Evolutionary conservation across 2,888 invertebrate species (phyloP), one percentile per base, ranked within the genome.

Genomic region (Hemistola chrysoprasaria): DNA sequence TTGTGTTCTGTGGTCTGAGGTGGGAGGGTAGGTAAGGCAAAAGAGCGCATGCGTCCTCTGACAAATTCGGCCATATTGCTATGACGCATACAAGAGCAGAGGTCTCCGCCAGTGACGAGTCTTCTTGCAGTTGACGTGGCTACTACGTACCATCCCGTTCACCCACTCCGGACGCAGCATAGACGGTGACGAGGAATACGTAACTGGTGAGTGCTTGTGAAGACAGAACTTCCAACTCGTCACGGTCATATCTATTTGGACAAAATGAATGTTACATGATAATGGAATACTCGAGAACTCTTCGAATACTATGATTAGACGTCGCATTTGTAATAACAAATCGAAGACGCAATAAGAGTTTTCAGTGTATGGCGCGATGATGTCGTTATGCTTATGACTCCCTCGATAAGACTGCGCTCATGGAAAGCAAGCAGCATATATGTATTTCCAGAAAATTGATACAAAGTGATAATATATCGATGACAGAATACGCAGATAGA

Each of bases 181-280:
- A 95, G 92, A 93, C 93, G 93, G 95, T 95, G 95, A 95, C 95
- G 95, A 95, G 94, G 94, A 95, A 95, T 95, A 95, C 95, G 95
- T 95, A 95, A 95, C 95, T 93, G 94, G 94, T 94, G 93, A 94
- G 93, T 94, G 92, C 92, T 92, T 80, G 78, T 78, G 85, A 85
- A 87, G 87, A 84, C 86, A 73, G 78, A 80, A 84, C 84, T 87
- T 84, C 78, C 83, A 78, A 84, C 75, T 85, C 86, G 87, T 88
- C 87, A 87, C 78, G 82, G 78, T 78, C 81, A 73, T 73, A 70
- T 75, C 71, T 72, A 78, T 80, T 79, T 76, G 75, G 69, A 72
- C 75, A 82, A 80, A 74, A 68, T 74, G 63, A 82, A 77, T 83
- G 80, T 71, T 73, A 63, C 58, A 47, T 68, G 62, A 47, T 61